Conservation (phyloP, 1,140 invertebrate genomes). For the Steinernema khuongi region DNA sequence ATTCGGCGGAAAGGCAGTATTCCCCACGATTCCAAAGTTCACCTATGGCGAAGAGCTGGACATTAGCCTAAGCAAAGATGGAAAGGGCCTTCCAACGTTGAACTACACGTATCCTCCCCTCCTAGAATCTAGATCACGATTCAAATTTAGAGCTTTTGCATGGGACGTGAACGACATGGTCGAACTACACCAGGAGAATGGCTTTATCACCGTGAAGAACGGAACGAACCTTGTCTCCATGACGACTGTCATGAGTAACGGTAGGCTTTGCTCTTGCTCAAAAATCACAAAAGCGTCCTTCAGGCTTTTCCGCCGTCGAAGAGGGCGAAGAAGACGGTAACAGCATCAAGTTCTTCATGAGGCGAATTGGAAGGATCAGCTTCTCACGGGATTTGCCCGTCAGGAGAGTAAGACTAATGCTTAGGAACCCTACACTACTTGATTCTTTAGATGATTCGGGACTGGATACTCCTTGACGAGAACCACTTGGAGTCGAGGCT, state of each 20-base stretch:
- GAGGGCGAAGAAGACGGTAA: conserved; percentile 46
- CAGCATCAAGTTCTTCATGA: conserved; percentile 45
- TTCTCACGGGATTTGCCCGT: conserved; percentile 58
- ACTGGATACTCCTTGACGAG: conserved; percentile 55
- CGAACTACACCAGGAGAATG: conserved; percentile 55
- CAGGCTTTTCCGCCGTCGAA: conserved; percentile 55
- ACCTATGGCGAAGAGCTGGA: conserved; percentile 57
- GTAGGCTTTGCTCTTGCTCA: conserved; percentile 23
- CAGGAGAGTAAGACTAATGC: conserved; percentile 32
- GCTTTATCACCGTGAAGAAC: conserved; percentile 44
- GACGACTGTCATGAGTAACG: conserved; percentile 58
- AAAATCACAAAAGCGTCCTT: background rate
- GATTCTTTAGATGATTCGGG: conserved; percentile 51
- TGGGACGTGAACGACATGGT: conserved; percentile 56
- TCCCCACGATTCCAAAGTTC: conserved; percentile 55
- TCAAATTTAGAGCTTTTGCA: conserved; percentile 50
- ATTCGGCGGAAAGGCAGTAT: conserved; percentile 57
- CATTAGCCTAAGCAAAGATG: conserved; percentile 29
- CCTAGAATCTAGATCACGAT: conserved; percentile 16
- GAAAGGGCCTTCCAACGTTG: conserved; percentile 40
- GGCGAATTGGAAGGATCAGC: conserved; percentile 54
- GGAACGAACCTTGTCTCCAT: conserved; percentile 46
- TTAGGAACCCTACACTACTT: conserved; percentile 18
- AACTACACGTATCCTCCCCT: conserved; percentile 50
- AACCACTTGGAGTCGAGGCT: conserved; percentile 51